These are phyloP conservation scores for Amphipyra berbera DNA, from an alignment of 2,888 invertebrate genomes.

Conservation along the genomic window DNA sequence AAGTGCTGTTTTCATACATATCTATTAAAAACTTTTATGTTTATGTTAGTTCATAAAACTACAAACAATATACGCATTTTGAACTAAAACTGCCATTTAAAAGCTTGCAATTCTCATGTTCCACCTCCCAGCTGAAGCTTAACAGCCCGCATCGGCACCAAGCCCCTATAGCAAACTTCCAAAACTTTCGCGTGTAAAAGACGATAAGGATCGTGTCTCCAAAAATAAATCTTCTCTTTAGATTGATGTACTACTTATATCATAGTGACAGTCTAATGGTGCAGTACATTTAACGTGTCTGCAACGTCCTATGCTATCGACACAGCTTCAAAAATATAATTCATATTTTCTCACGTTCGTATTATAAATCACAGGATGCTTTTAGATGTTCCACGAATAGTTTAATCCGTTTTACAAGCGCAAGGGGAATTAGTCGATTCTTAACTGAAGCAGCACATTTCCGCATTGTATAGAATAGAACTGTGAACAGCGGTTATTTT, in stretches of 20 bases:
- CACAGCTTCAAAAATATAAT: constrained; percentile 61
- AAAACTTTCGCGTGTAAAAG: constrained; percentile 32
- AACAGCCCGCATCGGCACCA: constrained; percentile 32
- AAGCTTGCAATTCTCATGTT: constrained; percentile 13
- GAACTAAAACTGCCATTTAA: constrained; percentile 19
- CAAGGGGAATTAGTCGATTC: constrained; percentile 78
- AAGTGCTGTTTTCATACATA: too few species aligned
- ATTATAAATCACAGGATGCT: constrained; percentile 79
- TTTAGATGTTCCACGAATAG: constrained; percentile 84
- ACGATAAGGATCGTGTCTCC: constrained; percentile 36
- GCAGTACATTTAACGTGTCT: constrained; percentile 6
- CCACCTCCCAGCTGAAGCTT: constrained; percentile 5
- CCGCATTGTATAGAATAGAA: constrained; percentile 68
- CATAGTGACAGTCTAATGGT: constrained; percentile 25
- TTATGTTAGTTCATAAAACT: too few species aligned
- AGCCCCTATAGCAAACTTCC: constrained; percentile 37
- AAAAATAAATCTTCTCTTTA: constrained; percentile 21
- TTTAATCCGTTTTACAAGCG: constrained; percentile 78
- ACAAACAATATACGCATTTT: neutral
- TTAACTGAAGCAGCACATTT: constrained; percentile 71
- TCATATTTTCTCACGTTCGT: constrained; percentile 80
- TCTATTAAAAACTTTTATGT: too few species aligned
- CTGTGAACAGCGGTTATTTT: constrained; percentile 34
- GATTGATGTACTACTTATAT: constrained; percentile 29
- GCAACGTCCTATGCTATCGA: constrained; percentile 34